Conservation (phyloP, 2,888 invertebrate species). For the Melanostoma scalare region DNA sequence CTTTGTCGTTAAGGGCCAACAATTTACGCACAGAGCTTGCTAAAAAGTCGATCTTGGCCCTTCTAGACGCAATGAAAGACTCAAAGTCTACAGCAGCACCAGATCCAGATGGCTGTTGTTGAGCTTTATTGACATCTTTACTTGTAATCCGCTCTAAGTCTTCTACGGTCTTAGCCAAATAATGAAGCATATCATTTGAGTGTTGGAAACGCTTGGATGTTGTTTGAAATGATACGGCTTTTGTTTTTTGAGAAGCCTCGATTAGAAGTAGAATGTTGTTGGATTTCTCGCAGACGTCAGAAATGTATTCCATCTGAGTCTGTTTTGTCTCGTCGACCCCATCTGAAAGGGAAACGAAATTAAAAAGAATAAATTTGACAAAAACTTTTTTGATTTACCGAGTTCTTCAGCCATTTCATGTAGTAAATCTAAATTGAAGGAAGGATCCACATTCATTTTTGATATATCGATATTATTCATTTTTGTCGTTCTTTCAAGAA, state of each 20-base stretch:
- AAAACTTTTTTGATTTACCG: conserved; percentile 73
- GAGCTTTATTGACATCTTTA: conserved; percentile 18
- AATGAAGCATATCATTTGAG: conserved; percentile 74
- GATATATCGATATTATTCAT: not conserved
- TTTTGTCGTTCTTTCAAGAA: too few relatives aligned
- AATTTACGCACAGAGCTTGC: conserved; percentile 78
- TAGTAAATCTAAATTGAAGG: conserved; percentile 68
- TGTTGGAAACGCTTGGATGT: conserved; percentile 70
- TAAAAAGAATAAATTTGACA: not conserved
- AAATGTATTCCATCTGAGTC: conserved; percentile 75
- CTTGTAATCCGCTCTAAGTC: conserved; percentile 54
- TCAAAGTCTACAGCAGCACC: conserved; percentile 65
- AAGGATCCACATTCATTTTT: conserved; percentile 29
- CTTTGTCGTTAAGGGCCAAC: conserved; percentile 76
- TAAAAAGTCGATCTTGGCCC: conserved; percentile 75
- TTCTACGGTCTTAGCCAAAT: conserved; percentile 76
- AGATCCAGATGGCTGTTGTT: not conserved
- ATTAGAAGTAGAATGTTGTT: conserved; percentile 78
- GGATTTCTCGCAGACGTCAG: conserved; percentile 78
- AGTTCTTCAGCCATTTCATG: conserved; percentile 73
- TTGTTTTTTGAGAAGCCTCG: conserved; percentile 74
- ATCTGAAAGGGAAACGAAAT: conserved; percentile 28
- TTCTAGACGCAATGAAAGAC: conserved; percentile 39
- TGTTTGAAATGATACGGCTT: conserved; percentile 5
- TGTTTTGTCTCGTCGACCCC: conserved; percentile 33